Base-by-base conservation (phyloP, 2,888 invertebrate species). In the Leptopterna dolabrata region DNA sequence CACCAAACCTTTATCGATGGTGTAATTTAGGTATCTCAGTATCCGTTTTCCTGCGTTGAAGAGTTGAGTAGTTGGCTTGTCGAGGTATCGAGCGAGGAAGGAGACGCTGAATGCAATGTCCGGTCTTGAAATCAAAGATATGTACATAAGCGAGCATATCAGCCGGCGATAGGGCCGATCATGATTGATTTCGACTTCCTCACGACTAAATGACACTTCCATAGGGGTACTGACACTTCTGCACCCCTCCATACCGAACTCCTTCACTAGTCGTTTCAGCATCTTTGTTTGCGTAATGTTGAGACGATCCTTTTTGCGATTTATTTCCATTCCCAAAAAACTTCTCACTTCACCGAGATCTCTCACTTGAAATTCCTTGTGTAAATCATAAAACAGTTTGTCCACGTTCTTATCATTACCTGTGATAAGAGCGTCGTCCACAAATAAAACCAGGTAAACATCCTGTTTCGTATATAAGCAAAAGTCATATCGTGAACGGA, bases 141-240 rank as follows among this genome's bases (percentile, higher is more conserved):
- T n/a, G 82, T 82, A 82, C 82, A 85, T 85, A 1, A 85, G 47
- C 51, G 73, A 86, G n/a, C 89, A 88, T 55, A 89, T 73, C 11
- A 89, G 63, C 55, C 87, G 81, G 36, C 87, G 41, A 71, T 87
- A 87, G 27, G 88, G 88, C 24, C 85, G 51, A 27, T 73, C 86
- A 9, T 29, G 14, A 9, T 76, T 41, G 29, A 55, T 13, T 78
- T 83, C 73, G 14, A 24, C 29, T 3, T 76, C 80, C 29, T 82
- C 82, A 14, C 30, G 27, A 51, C 87, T 30, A 36, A 76, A 88
- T 14, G 70, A 43, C 13, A 87, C 76, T 47, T 87, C 88, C 88
- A 88, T 88, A 70, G 85, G 88, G 4, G 88, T 88, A 1, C n/a
- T 36, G 27, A 71, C 30, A 19, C 41, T 24, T 82, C 70, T 9